A percentile compares a stretch with the other conserved stretches of the same genome.
These are phyloP conservation scores for Zelostemma sp. DNA, from an alignment of 1,140 invertebrate species.

Conservation along the genomic window DNA sequence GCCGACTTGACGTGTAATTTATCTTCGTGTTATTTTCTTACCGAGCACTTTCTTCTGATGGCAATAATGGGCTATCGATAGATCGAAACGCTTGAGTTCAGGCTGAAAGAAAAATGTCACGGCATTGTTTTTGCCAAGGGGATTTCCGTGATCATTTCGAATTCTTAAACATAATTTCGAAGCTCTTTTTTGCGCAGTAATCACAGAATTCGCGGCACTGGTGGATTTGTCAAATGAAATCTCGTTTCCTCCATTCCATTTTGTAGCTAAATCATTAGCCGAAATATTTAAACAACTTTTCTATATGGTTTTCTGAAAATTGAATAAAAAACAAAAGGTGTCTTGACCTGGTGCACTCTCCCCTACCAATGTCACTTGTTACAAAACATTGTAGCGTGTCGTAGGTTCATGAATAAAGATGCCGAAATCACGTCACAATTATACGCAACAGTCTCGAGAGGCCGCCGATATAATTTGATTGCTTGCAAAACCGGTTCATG, in stretches of 20 bases:
- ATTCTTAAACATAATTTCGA: no score
- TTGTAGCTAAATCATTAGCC: no score
- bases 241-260: no score
- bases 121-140: neutral
- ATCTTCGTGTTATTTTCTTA: conserved; percentile 22
- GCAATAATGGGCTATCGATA: conserved; percentile 9
- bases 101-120: no score
- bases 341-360: no score
- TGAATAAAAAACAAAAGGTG: no score
- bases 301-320: no score
- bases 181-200: no score
- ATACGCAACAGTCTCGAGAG: neutral
- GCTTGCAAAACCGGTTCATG: neutral
- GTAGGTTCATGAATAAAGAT: neutral
- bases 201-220: no score
- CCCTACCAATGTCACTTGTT: neutral
- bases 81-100: conserved; percentile 16
- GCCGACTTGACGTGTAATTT: conserved; percentile 29
- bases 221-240: no score
- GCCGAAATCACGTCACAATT: neutral
- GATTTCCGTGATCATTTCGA: no score
- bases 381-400: neutral
- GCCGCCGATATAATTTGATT: neutral
- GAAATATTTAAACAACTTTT: no score
- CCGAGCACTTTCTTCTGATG: neutral